Conservation (phyloP, 2,113 vertebrate genomes). For the Peromyscus californicus region DNA sequence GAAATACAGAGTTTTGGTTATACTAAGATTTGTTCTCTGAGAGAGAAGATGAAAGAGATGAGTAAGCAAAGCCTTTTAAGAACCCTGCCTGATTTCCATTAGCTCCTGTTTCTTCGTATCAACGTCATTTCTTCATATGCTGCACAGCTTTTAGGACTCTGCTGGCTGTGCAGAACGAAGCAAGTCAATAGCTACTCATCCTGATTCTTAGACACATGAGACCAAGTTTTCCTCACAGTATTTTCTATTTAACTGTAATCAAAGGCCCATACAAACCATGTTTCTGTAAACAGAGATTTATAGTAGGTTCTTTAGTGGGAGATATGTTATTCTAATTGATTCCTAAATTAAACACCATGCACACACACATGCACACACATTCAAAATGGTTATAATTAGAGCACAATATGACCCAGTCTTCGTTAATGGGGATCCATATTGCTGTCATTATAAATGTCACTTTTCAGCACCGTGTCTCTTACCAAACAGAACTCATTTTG, state of each 20-base stretch:
- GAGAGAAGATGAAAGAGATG: slow-evolving; percentile 37
- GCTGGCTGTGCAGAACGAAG: not conserved
- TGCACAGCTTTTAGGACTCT: not conserved
- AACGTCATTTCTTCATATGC: slow-evolving; percentile 16
- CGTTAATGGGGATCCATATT: slow-evolving; percentile 82
- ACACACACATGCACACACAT: not conserved
- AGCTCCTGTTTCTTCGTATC: not conserved
- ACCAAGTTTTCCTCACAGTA: slow-evolving; percentile 45
- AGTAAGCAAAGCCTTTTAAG: slow-evolving; percentile 34
- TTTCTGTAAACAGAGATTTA: slow-evolving; percentile 66
- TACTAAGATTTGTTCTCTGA: slow-evolving; percentile 26
- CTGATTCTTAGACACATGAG: not conserved
- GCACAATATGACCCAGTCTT: slow-evolving; percentile 66
- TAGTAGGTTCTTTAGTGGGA: slow-evolving; percentile 33
- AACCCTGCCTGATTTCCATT: not conserved
- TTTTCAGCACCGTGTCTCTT: slow-evolving; percentile 81
- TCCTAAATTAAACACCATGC: slow-evolving; percentile 58
- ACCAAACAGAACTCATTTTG: slow-evolving; percentile 78
- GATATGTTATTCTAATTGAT: slow-evolving; percentile 64
- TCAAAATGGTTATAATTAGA: slow-evolving; percentile 74
- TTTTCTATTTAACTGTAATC: slow-evolving; percentile 65
- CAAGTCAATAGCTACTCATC: not conserved
- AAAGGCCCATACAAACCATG: slow-evolving; percentile 34
- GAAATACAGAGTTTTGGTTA: slow-evolving; percentile 30
- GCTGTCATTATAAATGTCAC: slow-evolving; percentile 83